A percentile compares a stretch with the other conserved stretches of the same genome.
phyloP scores from a whole-genome alignment of 2,797 vertebrate genomes.

The Malurus leucopterus region DNA sequence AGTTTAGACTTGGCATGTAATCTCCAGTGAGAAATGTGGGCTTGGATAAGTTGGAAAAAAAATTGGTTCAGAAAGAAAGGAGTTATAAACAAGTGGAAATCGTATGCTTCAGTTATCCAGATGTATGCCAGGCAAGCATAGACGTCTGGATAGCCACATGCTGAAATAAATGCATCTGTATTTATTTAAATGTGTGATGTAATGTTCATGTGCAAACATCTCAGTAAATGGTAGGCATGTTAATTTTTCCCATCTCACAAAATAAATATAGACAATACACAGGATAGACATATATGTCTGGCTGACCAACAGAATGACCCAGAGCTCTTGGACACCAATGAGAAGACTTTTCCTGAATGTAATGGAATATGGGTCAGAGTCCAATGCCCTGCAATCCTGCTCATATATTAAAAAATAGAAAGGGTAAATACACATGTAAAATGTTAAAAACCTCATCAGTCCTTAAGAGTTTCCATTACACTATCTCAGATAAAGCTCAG shows the following conservation, averaged over 20 bases:
- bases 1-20: constrained; percentile 51
- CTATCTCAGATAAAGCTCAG: constrained; percentile 43
- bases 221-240: constrained; percentile 60
- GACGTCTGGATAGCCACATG: constrained; percentile 52
- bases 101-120: constrained; percentile 52
- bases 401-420: constrained; percentile 34
- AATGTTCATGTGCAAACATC: constrained; percentile 65
- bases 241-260: constrained; percentile 61
- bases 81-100: constrained; percentile 68
- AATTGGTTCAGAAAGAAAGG: constrained; percentile 63
- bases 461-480: constrained; percentile 57
- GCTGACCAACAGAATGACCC: constrained; percentile 20
- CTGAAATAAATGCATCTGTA: constrained; percentile 60
- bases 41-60: constrained; percentile 59
- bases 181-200: constrained; percentile 66
- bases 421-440: constrained; percentile 52
- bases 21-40: constrained; percentile 56
- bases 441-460: constrained; percentile 54
- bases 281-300: constrained; percentile 30
- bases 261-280: constrained; percentile 46
- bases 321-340: not conserved
- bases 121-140: constrained; percentile 57
- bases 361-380: not conserved
- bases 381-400: constrained; percentile 1
- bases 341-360: not conserved